phyloP scores from a whole-genome alignment of 2,797 vertebrate genomes.

The Lycodopsis pacificus region DNA sequence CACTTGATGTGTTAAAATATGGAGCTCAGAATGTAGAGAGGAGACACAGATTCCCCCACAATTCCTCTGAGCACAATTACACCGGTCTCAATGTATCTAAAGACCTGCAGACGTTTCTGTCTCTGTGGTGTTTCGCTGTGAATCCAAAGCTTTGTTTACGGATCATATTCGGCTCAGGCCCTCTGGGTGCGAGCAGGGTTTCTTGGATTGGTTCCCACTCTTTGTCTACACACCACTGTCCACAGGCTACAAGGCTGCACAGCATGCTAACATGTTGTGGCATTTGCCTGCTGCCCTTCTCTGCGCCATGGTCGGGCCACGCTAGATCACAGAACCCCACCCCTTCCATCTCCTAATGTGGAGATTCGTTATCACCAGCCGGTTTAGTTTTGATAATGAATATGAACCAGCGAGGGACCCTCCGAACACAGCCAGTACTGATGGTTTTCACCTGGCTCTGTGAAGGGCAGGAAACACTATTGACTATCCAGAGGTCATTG shows the following conservation, averaged over 20 bases:
- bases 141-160: constrained; percentile 43
- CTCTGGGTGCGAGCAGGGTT: constrained; percentile 35
- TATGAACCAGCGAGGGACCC: not conserved
- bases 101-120: constrained; percentile 13
- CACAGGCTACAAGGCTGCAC: constrained; percentile 61
- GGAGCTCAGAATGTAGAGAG: not conserved
- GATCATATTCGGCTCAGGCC: constrained; percentile 26
- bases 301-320: constrained; percentile 6
- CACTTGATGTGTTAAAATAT: constrained; percentile 7
- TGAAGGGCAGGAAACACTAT: constrained; percentile 7
- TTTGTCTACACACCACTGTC: constrained; percentile 51
- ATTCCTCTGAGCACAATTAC: constrained; percentile 1
- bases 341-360: not conserved
- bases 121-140: constrained; percentile 13
- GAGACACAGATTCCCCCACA: not conserved
- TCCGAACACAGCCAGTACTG: not conserved
- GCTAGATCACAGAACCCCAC: not conserved
- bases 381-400: not conserved
- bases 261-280: constrained; percentile 67
- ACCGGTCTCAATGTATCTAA: not conserved
- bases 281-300: constrained; percentile 67
- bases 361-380: not conserved
- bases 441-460: constrained; percentile 17
- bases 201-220: constrained; percentile 49
- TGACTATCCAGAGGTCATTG: constrained; percentile 56